A percentile compares a stretch with the other conserved stretches of the same genome.
phyloP scores from a whole-genome alignment of 2,888 invertebrate genomes.

The Piscicola geometra region DNA sequence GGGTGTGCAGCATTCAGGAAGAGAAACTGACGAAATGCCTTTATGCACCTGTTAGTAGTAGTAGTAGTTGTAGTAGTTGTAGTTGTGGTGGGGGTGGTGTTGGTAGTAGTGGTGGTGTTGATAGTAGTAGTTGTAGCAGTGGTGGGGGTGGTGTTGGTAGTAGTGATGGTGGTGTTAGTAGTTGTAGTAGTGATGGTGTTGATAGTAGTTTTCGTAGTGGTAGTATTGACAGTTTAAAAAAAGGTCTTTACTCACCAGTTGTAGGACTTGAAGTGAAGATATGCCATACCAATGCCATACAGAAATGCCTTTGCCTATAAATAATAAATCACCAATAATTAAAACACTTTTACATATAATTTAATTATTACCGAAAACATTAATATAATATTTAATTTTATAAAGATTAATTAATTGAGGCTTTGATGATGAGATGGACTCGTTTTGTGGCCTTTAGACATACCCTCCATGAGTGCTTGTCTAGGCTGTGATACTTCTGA shows the following conservation, averaged over 20 bases:
- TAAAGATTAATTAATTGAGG: too few relatives aligned
- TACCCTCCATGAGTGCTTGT: slow-evolving; percentile 53
- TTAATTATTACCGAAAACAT: too few relatives aligned
- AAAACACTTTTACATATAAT: too few relatives aligned
- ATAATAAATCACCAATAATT: too few relatives aligned
- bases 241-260: slow-evolving; percentile 75
- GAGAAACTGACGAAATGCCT: slow-evolving; percentile 87
- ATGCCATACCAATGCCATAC: slow-evolving; percentile 89
- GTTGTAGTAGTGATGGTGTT: too few relatives aligned
- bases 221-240: neutral
- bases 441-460: too few relatives aligned
- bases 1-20: slow-evolving; percentile 88
- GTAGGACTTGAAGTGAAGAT: slow-evolving; percentile 91
- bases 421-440: too few relatives aligned
- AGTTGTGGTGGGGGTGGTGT: neutral
- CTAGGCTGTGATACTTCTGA: slow-evolving; percentile 65
- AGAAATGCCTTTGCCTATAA: slow-evolving; percentile 76
- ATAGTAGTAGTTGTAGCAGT: too few relatives aligned
- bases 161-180: neutral
- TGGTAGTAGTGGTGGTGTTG: neutral
- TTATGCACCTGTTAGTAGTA: slow-evolving; percentile 85
- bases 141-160: neutral
- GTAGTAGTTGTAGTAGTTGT: neutral
- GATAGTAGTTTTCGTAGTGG: neutral
- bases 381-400: too few relatives aligned